Conservation (phyloP, 1,140 invertebrate species). For the Coboldia fuscipes region DNA sequence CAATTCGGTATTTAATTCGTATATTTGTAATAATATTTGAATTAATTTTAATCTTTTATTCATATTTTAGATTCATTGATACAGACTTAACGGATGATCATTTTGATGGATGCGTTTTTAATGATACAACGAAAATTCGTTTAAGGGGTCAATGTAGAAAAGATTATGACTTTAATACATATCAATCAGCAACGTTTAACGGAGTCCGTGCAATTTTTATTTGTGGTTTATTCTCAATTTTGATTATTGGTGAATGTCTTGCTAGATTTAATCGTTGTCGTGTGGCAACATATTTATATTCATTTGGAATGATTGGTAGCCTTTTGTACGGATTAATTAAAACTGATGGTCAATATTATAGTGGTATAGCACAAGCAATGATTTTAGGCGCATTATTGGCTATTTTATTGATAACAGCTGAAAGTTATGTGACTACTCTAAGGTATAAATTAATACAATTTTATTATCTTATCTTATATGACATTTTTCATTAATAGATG, state of each 20-base stretch:
- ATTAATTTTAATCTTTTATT: slow-evolving; percentile 5
- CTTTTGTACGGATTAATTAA: background rate
- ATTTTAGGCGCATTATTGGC: background rate
- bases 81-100: slow-evolving; percentile 25
- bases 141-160: slow-evolving; percentile 14
- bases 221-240: background rate
- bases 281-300: background rate
- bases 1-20: slow-evolving; percentile 19
- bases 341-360: background rate
- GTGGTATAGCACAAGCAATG: background rate
- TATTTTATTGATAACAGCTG: background rate
- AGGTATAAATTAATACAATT: background rate
- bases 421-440: slow-evolving; percentile 1
- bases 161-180: slow-evolving; percentile 22
- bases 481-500: slow-evolving; percentile 1
- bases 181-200: background rate
- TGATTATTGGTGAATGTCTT: slow-evolving; percentile 1
- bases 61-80: slow-evolving; percentile 23
- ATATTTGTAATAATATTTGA: background rate
- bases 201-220: background rate
- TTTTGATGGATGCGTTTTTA: slow-evolving; percentile 23
- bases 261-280: background rate
- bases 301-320: background rate
- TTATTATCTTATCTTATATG: background rate
- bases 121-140: slow-evolving; percentile 24